Conservation (phyloP, 2,113 vertebrate genomes). For the Antechinus flavipes region DNA sequence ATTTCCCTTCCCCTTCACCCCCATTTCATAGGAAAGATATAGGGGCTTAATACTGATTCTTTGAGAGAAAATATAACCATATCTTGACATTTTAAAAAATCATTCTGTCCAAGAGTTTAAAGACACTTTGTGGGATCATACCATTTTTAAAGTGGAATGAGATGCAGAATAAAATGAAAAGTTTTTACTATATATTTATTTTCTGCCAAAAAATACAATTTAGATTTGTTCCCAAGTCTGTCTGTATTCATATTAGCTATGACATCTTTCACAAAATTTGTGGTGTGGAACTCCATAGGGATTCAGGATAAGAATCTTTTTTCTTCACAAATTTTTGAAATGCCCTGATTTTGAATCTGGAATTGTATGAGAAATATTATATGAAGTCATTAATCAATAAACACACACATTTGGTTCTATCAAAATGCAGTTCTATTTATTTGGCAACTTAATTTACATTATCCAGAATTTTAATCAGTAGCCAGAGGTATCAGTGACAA, state of each 20-base stretch:
- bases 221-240: neutral
- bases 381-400: neutral
- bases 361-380: neutral
- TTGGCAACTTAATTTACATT: neutral
- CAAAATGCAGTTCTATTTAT: neutral
- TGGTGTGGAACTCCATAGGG: neutral
- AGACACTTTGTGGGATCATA: neutral
- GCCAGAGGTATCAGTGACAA: neutral
- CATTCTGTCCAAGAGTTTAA: neutral
- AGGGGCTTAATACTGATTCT: neutral
- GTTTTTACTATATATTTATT: neutral
- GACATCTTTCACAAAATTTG: neutral
- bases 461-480: neutral
- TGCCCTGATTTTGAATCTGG: neutral
- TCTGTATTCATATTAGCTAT: neutral
- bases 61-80: neutral
- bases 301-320: neutral
- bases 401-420: neutral
- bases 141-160: neutral
- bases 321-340: neutral
- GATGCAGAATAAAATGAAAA: neutral
- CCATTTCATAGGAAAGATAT: neutral
- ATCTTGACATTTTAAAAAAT: neutral
- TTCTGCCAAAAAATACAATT: neutral
- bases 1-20: neutral